These are phyloP conservation scores for Trichonephila clavata DNA, from an alignment of 1,140 invertebrate genomes.

Conservation along the genomic window DNA sequence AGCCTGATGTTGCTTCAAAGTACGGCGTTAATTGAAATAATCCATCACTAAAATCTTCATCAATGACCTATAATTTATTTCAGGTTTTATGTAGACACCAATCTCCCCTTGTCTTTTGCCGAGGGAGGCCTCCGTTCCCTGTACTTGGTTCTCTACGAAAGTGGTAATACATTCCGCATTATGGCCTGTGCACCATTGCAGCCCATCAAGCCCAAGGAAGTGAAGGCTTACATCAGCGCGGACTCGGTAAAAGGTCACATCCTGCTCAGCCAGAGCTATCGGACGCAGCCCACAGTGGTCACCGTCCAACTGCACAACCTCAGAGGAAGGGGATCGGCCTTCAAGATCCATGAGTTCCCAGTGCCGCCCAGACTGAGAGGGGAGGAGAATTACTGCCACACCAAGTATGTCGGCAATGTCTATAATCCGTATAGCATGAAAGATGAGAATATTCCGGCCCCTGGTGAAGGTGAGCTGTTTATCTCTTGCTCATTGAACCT, in stretches of 20 bases:
- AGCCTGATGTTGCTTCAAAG: too few relatives aligned
- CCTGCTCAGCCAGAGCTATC: slow-evolving; percentile 88
- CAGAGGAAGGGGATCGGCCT: slow-evolving; percentile 82
- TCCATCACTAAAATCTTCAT: too few relatives aligned
- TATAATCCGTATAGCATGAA: slow-evolving; percentile 83
- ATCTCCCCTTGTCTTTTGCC: slow-evolving; percentile 83
- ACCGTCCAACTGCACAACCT: slow-evolving; percentile 87
- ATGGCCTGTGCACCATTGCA: slow-evolving; percentile 91
- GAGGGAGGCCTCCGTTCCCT: slow-evolving; percentile 85
- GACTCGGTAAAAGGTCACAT: slow-evolving; percentile 89
- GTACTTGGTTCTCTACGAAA: slow-evolving; percentile 92
- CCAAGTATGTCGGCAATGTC: slow-evolving; percentile 80
- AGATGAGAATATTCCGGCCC: background rate
- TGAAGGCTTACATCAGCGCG: slow-evolving; percentile 87
- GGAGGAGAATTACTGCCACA: slow-evolving; percentile 80
- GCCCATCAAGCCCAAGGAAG: slow-evolving; percentile 79
- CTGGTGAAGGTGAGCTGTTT: slow-evolving; percentile 37
- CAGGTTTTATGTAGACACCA: slow-evolving; percentile 78
- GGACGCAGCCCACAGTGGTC: slow-evolving; percentile 91
- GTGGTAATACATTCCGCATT: slow-evolving; percentile 88
- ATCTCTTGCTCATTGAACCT: background rate
- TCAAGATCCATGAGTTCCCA: slow-evolving; percentile 83
- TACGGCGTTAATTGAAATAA: too few relatives aligned
- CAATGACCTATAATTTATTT: background rate
- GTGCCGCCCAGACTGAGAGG: slow-evolving; percentile 78